phyloP scores from a whole-genome alignment of 2,888 invertebrate species.

The Spicauda simplicius region DNA sequence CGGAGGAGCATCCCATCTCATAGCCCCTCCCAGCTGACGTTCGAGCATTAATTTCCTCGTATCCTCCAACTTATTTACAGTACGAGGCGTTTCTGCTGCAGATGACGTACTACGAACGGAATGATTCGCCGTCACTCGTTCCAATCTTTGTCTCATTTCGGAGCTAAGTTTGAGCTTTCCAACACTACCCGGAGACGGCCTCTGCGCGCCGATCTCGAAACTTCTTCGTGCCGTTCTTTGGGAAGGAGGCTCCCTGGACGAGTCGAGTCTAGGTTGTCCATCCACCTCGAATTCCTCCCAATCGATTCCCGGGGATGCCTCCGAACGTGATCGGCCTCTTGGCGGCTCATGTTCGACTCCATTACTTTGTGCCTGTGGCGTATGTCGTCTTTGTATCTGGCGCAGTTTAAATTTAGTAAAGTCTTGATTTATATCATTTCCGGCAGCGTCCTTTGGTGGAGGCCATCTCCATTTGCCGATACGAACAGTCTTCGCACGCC shows the following conservation, averaged over 20 bases:
- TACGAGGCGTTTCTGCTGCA: slow-evolving; percentile 88
- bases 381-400: slow-evolving; percentile 91
- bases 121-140: slow-evolving; percentile 95
- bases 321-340: slow-evolving; percentile 71
- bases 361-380: slow-evolving; percentile 87
- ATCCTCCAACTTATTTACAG: slow-evolving; percentile 93
- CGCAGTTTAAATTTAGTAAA: slow-evolving; percentile 95
- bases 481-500: slow-evolving; percentile 96
- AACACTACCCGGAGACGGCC: slow-evolving; percentile 94
- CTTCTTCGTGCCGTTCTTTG: slow-evolving; percentile 84
- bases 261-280: slow-evolving; percentile 58
- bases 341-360: slow-evolving; percentile 73
- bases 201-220: slow-evolving; percentile 92
- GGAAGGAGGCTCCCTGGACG: slow-evolving; percentile 72
- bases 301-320: slow-evolving; percentile 86
- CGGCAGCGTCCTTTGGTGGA: slow-evolving; percentile 90
- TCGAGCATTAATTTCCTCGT: slow-evolving; percentile 93
- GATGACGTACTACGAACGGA: slow-evolving; percentile 92
- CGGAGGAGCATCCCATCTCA: slow-evolving; percentile 86
- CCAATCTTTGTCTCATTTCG: slow-evolving; percentile 95
- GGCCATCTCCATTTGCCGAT: slow-evolving; percentile 99
- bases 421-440: slow-evolving; percentile 89
- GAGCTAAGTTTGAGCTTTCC: slow-evolving; percentile 95
- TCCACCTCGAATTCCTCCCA: slow-evolving; percentile 95
- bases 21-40: slow-evolving; percentile 90